Base-by-base conservation (phyloP, 2,113 vertebrate genomes). In the Pungitius pungitius region DNA sequence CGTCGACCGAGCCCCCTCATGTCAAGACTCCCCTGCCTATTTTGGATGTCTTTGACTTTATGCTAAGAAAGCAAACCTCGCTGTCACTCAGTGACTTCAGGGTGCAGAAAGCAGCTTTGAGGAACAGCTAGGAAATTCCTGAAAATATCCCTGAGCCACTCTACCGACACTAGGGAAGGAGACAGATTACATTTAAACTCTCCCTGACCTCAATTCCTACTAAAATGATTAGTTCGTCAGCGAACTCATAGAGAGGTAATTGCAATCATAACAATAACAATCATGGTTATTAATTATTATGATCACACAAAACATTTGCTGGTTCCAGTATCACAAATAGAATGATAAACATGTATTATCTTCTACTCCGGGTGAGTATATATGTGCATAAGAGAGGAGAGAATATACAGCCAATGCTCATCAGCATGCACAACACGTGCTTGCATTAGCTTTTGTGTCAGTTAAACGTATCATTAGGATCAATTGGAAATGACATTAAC, bases 51-150 rank as follows among this genome's bases (percentile, higher is more conserved):
- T 68, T 27, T 57, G 56, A 67, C 47, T 67, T 57, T 35, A 51
- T 61, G 55, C 40, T 45, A 22, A 37, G 62, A 63, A 83, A 52
- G 52, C 58, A 69, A 66, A 74, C 43, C 64, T 52, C 17, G 43
- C 60, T 70, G 45, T 55, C 69, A 73, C 14, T 67, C 47, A 40
- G 47, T 17, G 27, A 42, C 39, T 47, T 57, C 8, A 64, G 6
- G 26, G 10, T 17, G 33, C 22, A 18, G 60, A 60, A 65, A 54
- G 72, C 22, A 22, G 60, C 45, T 61, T 60, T 66, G 27, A 59
- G 65, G 65, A 27, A 54, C 45, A 30, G 33, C 52, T 13, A 15
- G 63, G 15, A 0, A 70, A 65, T 54, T 64, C n/a, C 52, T 49
- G 6, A 43, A 61, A 27, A 11, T 10, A 40, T 58, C 51, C 17